These are phyloP conservation scores for Magallana angulata DNA, from an alignment of 1,140 invertebrate species.

Conservation along the genomic window DNA sequence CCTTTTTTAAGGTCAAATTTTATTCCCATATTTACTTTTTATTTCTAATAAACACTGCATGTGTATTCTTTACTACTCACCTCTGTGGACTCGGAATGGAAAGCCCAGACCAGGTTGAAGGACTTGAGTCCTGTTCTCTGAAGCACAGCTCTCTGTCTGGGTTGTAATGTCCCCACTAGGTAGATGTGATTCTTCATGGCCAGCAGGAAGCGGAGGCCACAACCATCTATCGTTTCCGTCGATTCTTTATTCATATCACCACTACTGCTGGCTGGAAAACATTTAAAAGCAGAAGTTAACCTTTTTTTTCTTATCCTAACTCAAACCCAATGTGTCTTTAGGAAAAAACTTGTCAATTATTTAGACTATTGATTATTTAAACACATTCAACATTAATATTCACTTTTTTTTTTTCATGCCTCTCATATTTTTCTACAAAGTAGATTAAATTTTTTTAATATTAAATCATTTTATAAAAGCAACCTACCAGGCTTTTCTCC, in stretches of 20 bases:
- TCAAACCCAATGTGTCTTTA: not conserved
- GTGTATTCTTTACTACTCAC: constrained; percentile 76
- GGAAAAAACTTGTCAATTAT: not conserved
- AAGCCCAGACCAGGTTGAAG: constrained; percentile 98
- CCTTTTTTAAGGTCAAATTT: no score
- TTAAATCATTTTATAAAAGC: not conserved
- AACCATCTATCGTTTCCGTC: constrained; percentile 95
- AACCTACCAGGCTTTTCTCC: constrained; percentile 55
- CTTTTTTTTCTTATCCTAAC: no score
- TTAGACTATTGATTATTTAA: not conserved
- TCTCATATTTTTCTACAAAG: not conserved
- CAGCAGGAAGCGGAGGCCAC: constrained; percentile 95
- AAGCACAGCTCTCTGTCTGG: constrained; percentile 91
- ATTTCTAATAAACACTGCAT: no score
- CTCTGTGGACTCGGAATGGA: constrained; percentile 98
- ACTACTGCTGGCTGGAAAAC: not conserved
- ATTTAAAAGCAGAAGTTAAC: not conserved
- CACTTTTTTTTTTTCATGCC: not conserved
- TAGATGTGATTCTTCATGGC: constrained; percentile 99
- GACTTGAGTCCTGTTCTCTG: constrained; percentile 94
- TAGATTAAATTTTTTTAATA: not conserved
- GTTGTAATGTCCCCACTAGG: constrained; percentile 92
- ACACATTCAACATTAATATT: no score
- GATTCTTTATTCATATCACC: constrained; percentile 1
- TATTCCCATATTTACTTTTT: no score